A percentile compares a stretch with the other conserved stretches of the same genome.
Evolutionary conservation across 2,113 vertebrate genomes (phyloP).

Genomic region (Patagioenas fasciata): DNA sequence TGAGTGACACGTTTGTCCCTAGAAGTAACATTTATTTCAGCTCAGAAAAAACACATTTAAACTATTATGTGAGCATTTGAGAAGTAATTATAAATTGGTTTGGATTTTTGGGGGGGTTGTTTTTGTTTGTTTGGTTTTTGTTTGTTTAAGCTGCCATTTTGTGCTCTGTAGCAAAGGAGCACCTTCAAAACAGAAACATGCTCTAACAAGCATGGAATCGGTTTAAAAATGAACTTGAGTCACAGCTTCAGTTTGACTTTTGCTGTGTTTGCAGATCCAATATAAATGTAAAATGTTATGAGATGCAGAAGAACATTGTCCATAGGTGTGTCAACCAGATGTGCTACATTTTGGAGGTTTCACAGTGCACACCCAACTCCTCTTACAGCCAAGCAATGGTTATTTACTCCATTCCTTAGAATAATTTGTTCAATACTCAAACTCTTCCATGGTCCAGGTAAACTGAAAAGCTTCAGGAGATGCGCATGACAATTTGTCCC

Average conservation of each 20-base stretch:
- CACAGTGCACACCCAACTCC: not conserved
- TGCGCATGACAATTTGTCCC: not conserved
- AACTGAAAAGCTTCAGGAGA: not conserved
- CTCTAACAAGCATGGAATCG: not conserved
- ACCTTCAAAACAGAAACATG: not conserved
- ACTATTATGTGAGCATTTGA: not conserved
- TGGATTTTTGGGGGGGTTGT: too few relatives aligned
- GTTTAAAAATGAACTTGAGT: not conserved
- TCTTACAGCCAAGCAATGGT: not conserved
- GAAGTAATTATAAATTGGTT: not conserved
- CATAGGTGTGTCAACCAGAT: not conserved
- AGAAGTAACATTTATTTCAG: not conserved
- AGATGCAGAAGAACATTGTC: not conserved
- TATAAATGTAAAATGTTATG: not conserved
- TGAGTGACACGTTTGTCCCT: not conserved
- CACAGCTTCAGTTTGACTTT: not conserved
- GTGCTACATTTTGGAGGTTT: not conserved
- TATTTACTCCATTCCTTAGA: not conserved
- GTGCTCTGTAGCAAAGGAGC: not conserved
- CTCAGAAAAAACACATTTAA: not conserved
- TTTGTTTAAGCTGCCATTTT: not conserved
- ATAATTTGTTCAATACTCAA: not conserved
- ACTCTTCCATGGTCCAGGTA: not conserved
- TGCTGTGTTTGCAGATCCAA: not conserved
- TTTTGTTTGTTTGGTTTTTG: not conserved